phyloP scores from a whole-genome alignment of 92 coral and sea anemone species.

The Porites divaricata region DNA sequence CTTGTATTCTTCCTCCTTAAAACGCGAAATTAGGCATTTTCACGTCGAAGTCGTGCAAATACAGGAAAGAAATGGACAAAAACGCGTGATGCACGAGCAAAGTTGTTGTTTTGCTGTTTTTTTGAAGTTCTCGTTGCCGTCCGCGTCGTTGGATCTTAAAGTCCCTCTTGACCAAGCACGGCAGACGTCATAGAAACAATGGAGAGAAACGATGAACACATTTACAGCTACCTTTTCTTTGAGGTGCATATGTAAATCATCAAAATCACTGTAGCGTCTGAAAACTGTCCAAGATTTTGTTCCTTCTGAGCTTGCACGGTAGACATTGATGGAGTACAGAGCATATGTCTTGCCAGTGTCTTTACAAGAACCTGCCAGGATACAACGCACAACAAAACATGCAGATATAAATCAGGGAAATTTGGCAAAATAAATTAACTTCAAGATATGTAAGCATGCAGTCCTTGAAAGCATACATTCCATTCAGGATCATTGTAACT shows the following conservation, averaged over 20 bases:
- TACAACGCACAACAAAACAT: not conserved
- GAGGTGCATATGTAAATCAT: constrained; percentile 89
- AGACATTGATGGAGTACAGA: constrained; percentile 86
- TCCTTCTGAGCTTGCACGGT: constrained; percentile 86
- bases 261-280: constrained; percentile 98
- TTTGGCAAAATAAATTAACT: too few species aligned
- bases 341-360: constrained; percentile 86
- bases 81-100: too few species aligned
- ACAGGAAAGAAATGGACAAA: too few species aligned
- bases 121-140: too few species aligned
- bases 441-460: too few species aligned
- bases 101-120: too few species aligned
- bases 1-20: too few species aligned
- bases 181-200: not conserved
- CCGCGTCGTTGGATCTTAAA: too few species aligned
- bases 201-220: not conserved
- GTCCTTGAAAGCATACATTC: too few species aligned
- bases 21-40: too few species aligned
- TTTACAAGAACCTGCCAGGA: constrained; percentile 75
- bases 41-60: too few species aligned
- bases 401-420: not conserved
- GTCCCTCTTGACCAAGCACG: not conserved
- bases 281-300: constrained; percentile 93
- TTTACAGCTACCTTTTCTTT: constrained; percentile 78
- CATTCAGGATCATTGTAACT: too few species aligned